These are phyloP conservation scores for Drosophila nr. medialis DNA, from an alignment of 2,888 invertebrate genomes.

Conservation along the genomic window DNA sequence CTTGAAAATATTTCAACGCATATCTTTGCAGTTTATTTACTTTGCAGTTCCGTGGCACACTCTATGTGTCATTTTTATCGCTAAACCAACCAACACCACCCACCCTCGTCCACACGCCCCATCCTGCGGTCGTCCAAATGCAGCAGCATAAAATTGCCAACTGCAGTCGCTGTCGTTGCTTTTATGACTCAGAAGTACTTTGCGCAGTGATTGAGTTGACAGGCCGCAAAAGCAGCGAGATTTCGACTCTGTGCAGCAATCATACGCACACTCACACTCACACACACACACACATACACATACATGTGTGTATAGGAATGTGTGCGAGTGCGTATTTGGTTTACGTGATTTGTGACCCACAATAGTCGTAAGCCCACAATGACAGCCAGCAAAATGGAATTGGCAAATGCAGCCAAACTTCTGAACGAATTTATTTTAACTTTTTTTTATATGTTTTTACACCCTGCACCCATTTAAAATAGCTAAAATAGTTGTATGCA, in stretches of 20 bases:
- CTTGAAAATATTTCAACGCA: conserved; percentile 9
- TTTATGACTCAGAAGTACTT: conserved; percentile 69
- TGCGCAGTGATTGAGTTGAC: conserved; percentile 59
- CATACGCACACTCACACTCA: conserved; percentile 13
- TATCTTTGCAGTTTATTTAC: conserved; percentile 42
- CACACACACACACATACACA: neutral
- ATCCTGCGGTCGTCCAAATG: conserved; percentile 15
- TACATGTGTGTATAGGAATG: neutral
- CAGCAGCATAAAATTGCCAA: conserved; percentile 45
- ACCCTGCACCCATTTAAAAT: neutral
- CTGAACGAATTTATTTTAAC: conserved; percentile 1
- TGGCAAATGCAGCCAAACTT: conserved; percentile 20
- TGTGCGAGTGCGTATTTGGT: conserved; percentile 19
- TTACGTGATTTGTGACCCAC: conserved; percentile 39
- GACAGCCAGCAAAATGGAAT: conserved; percentile 18
- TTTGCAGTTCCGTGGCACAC: conserved; percentile 40
- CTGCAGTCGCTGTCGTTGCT: conserved; percentile 30
- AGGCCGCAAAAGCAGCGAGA: conserved; percentile 33
- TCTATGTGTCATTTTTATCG: conserved; percentile 55
- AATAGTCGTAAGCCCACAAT: conserved; percentile 25
- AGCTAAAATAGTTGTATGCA: neutral
- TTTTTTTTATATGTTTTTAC: neutral
- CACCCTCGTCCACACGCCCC: neutral
- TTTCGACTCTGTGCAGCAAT: conserved; percentile 28
- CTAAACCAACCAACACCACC: neutral